Evolutionary conservation across 1,140 invertebrate species (phyloP).

Genomic region (Vanessa atalanta): DNA sequence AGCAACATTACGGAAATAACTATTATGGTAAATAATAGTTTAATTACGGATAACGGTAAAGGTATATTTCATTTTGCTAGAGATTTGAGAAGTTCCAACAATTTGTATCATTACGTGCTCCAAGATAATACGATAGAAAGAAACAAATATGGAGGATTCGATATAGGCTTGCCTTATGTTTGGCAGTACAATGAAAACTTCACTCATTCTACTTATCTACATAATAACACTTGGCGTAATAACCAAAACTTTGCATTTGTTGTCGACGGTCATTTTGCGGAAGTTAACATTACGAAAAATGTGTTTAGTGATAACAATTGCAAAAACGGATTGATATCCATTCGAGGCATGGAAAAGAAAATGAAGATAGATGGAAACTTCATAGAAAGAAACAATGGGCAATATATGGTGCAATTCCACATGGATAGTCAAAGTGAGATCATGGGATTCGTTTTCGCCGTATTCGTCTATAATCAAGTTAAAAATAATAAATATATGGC

Average conservation of each 20-base stretch:
- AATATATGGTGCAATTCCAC: conserved; percentile 93
- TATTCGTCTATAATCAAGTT: conserved; percentile 90
- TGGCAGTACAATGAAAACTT: conserved; percentile 98
- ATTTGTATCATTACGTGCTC: conserved; percentile 95
- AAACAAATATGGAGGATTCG: conserved; percentile 91
- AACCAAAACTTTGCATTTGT: conserved; percentile 93
- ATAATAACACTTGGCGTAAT: conserved; percentile 91
- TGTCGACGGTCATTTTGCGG: conserved; percentile 95
- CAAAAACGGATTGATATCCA: conserved; percentile 89
- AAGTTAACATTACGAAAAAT: conserved; percentile 91
- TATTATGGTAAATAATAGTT: conserved; percentile 91
- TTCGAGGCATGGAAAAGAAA: conserved; percentile 98
- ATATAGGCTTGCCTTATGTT: conserved; percentile 93
- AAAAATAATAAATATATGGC: conserved; percentile 84
- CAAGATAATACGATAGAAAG: conserved; percentile 93
- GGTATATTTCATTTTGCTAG: conserved; percentile 93
- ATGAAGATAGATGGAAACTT: conserved; percentile 89
- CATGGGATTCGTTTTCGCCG: conserved; percentile 89
- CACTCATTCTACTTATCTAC: conserved; percentile 92
- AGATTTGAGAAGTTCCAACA: conserved; percentile 95
- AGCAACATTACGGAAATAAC: conserved; percentile 92
- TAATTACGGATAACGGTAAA: conserved; percentile 91
- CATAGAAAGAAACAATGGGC: conserved; percentile 91
- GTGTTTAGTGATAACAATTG: conserved; percentile 93
- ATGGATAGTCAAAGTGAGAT: conserved; percentile 97